These are phyloP conservation scores for Heliconius hortense DNA, from an alignment of 2,888 invertebrate genomes.

Conservation along the genomic window DNA sequence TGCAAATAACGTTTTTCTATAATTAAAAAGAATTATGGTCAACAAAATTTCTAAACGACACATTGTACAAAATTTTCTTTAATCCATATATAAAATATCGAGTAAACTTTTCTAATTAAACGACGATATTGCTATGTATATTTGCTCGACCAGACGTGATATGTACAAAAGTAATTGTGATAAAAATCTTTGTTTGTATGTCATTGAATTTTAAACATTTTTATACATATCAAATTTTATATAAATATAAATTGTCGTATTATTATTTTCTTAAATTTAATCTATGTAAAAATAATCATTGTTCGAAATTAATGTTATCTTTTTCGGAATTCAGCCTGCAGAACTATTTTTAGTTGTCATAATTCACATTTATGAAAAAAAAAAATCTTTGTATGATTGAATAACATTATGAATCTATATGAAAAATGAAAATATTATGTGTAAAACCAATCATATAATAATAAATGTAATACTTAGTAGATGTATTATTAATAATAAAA, in stretches of 20 bases:
- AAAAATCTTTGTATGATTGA: not conserved
- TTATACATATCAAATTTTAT: slow-evolving; percentile 23
- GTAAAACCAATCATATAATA: not conserved
- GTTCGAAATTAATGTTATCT: not conserved
- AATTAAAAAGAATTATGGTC: not conserved
- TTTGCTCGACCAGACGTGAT: slow-evolving; percentile 6
- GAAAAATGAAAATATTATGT: not conserved
- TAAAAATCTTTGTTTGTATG: not conserved
- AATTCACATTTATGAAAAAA: no score
- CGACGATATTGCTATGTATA: not conserved
- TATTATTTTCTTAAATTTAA: slow-evolving; percentile 16
- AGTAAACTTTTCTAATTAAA: not conserved
- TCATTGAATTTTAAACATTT: slow-evolving; percentile 7
- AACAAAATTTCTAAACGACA: not conserved
- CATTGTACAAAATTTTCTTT: no score
- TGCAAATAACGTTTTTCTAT: not conserved
- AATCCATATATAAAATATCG: no score
- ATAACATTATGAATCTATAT: not conserved
- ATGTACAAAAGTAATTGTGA: slow-evolving; percentile 21
- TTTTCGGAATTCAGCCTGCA: not conserved
- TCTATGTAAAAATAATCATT: not conserved
- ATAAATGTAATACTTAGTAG: slow-evolving; percentile 6
- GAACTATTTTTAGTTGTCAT: no score
- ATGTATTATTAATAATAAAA: slow-evolving; percentile 1
- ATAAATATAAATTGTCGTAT: not conserved